A percentile compares a stretch with the other conserved stretches of the same genome.
Conservation (phyloP, 2,797 vertebrate species). For the Odontamblyopus rebecca region DNA sequence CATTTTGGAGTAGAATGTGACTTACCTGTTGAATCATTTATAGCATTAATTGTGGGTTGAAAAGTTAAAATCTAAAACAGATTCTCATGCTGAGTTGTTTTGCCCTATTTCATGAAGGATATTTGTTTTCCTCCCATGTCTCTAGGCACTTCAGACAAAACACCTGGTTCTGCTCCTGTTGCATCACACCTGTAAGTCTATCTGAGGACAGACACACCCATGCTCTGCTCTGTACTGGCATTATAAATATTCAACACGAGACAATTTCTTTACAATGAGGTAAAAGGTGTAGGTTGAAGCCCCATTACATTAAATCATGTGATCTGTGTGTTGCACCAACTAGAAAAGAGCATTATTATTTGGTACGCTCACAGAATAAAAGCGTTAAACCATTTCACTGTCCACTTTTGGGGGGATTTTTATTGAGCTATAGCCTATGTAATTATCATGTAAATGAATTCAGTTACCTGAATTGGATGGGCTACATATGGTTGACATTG, state of each 20-base stretch:
- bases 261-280: not conserved
- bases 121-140: constrained; percentile 14
- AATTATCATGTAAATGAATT: not conserved
- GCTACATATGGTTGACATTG: not conserved
- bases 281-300: not conserved
- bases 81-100: not conserved
- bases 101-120: not conserved
- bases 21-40: not conserved
- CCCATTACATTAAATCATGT: not conserved
- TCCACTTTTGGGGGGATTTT: not conserved
- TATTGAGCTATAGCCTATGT: not conserved
- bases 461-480: not conserved
- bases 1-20: not conserved
- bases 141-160: constrained; percentile 22
- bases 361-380: not conserved
- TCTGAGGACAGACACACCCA: not conserved
- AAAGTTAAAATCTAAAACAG: not conserved
- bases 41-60: not conserved
- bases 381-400: too few species aligned
- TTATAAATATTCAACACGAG: not conserved
- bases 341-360: not conserved
- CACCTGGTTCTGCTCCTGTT: constrained; percentile 17
- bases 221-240: not conserved
- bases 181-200: constrained; percentile 44
- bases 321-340: not conserved